A percentile compares a stretch with the other conserved stretches of the same genome.
Conservation (phyloP, 2,888 invertebrate genomes). For the Punctoribates punctum region DNA sequence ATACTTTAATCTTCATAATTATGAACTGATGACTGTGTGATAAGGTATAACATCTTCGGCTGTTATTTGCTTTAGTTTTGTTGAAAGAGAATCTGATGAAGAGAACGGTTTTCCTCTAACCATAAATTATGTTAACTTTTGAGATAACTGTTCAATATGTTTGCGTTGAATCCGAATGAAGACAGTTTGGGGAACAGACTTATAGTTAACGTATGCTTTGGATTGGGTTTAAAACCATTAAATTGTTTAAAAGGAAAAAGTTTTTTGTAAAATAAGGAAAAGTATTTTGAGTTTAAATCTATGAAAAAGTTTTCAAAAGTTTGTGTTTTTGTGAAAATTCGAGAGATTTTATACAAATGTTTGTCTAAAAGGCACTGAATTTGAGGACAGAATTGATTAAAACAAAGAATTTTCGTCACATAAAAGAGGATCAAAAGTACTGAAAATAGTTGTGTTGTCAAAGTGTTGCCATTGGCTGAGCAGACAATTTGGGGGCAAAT, state of each 20-base stretch:
- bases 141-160: too few species aligned
- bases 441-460: slow-evolving; percentile 1
- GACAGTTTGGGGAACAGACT: too few species aligned
- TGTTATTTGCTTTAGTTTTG: too few species aligned
- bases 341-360: background rate
- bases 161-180: too few species aligned
- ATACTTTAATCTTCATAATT: too few species aligned
- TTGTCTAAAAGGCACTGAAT: background rate
- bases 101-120: too few species aligned
- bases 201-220: too few species aligned
- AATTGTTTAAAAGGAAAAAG: slow-evolving; percentile 13
- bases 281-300: background rate
- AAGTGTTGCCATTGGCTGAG: background rate
- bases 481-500: slow-evolving; percentile 13
- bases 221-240: background rate
- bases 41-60: too few species aligned
- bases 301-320: background rate
- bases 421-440: background rate
- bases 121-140: too few species aligned
- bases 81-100: too few species aligned
- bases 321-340: background rate
- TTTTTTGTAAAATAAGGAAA: background rate
- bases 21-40: too few species aligned
- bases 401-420: background rate
- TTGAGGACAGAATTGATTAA: background rate